Percentiles rank a stretch among this genome's conserved stretches.
phyloP scores from a whole-genome alignment of 2,888 invertebrate genomes.

The Julus scanicus region DNA sequence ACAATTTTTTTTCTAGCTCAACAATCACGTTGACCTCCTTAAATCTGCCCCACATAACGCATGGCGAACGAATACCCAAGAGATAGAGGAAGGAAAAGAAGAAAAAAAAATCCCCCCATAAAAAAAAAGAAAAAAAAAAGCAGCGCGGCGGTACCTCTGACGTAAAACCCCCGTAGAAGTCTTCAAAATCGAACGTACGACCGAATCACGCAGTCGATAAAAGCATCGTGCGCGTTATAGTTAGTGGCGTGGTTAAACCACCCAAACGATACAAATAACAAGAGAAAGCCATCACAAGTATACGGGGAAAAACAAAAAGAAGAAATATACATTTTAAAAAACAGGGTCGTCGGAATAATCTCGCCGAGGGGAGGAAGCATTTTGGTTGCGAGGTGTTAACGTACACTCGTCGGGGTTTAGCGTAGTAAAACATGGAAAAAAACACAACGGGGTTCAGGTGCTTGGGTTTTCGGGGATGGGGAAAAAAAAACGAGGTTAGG shows the following conservation, averaged over 20 bases:
- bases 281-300: not conserved
- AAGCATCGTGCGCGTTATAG: not conserved
- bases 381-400: not conserved
- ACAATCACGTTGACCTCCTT: slow-evolving; percentile 35
- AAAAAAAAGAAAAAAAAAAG: not conserved
- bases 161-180: slow-evolving; percentile 6
- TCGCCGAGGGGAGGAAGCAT: not conserved
- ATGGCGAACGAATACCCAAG: not conserved
- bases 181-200: not conserved
- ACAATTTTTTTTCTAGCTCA: not conserved
- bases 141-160: not conserved
- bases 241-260: not conserved
- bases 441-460: not conserved
- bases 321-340: not conserved
- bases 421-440: not conserved
- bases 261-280: too few relatives aligned
- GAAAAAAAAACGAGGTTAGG: not conserved
- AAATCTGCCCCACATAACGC: slow-evolving; percentile 33
- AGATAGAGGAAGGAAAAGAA: too few relatives aligned
- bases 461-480: not conserved
- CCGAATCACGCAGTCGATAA: slow-evolving; percentile 14
- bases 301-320: not conserved
- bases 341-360: not conserved
- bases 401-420: not conserved
- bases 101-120: too few relatives aligned